Base-by-base conservation (phyloP, 1,140 invertebrate species). In the Musca domestica region DNA sequence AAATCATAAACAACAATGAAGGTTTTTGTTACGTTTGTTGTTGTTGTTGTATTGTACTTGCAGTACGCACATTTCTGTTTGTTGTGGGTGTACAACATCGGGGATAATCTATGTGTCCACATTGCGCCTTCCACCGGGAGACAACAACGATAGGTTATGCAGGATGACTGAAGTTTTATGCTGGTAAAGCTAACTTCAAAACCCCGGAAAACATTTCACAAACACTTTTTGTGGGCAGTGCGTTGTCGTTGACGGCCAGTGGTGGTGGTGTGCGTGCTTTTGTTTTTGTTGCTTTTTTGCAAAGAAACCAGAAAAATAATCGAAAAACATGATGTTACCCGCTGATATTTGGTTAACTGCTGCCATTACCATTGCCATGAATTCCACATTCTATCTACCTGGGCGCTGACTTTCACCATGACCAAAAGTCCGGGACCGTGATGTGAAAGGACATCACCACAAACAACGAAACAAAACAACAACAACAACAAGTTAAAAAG, bases 1-100 rank as follows among this genome's bases (percentile, higher is more conserved):
- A 78, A 76, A 76, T 75, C 77, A 79, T 79, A 79, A 79, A 79
- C 76, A 79, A 78, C 46, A 64, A 41, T 48, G 58, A 68, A 47
- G 64, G 47, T 52, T n/a, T 67, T 56, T 68, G 56, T 52, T 52
- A 30, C 15, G 41, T 64, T 58, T 27, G 56, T 63, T 68, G 41
- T 54, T 51, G 20, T 25, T 49, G 51, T 49, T n/a, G 14, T 25
- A 14, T 7, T 63, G 9, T 20, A 54, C 20, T 46, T 17, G 17
- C 41, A 63, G 49, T 58, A 67, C 65, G 49, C 49, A 58, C 56
- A 34, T 61, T 17, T 61, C 17, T 56, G 52, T 23, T 56, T 56
- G 52, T 56, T 56, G 27, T 41, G 34, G 34, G 34, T 41, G 34
- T 25, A 58, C 23, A 54, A 54, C 10, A 34, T 41, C 34, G 2